Base-by-base conservation (phyloP, 2,113 vertebrate species). In the Ictalurus furcatus region DNA sequence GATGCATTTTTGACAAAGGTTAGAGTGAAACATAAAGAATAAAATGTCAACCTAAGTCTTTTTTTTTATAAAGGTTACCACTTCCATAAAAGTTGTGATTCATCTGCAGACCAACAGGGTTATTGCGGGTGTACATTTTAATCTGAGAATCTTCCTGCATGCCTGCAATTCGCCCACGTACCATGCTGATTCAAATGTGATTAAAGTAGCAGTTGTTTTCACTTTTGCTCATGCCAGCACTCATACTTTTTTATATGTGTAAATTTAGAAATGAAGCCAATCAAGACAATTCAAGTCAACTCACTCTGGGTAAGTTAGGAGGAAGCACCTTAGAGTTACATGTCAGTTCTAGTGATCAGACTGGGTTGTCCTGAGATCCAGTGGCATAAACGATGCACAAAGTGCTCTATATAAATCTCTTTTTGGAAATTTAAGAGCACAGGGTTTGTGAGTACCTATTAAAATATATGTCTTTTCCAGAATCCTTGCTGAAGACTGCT, bases 221-320 rank as follows among this genome's bases (percentile, higher is more conserved):
- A 56, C n/a, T 67, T 85, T 58, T 28, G 59, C 7, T 86, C 13
- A 11, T 34, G 16, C 37, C 34, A 54, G 67, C 85, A 74, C 4
- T 86, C 34, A 80, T n/a, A 74, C 23, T 12, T 28, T 23, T 88
- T 19, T 92, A 7, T 85, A 28, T 59, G 59, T 90, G 56, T 84
- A 61, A 54, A 71, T 84, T 63, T 89, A 96, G 96, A 88, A 89
- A 90, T 40, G 89, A 92, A 56, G 61, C 63, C 23, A 48, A 76
- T 76, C 86, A 58, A 73, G 92, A 93, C 12, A 94, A 92, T 73
- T 52, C 58, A 0, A 21, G 80, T 85, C 93, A 91, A 85, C 88
- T 88, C 67, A 94, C 91, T 87, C 91, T 94, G 54, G 95, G 95
- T 96, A 92, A 93, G 95, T 85, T 44, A n/a, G 84, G 5, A 23